Conservation (phyloP, 2,888 invertebrate genomes). For the Lasioglossum villosulum region DNA sequence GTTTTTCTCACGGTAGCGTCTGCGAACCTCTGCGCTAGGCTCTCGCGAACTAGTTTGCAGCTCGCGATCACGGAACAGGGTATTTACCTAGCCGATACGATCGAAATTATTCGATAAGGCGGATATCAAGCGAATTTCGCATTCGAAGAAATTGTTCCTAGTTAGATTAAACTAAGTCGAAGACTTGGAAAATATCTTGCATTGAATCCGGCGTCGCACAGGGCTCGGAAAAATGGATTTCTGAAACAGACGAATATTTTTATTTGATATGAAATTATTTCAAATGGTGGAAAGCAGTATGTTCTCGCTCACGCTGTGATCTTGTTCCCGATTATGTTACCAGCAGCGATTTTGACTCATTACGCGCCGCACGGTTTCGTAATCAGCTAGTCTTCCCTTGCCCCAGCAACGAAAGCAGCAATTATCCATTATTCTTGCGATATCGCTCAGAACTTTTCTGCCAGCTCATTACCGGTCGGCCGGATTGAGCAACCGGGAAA, state of each 20-base stretch:
- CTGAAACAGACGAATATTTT: too few relatives aligned
- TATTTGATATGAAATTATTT: too few relatives aligned
- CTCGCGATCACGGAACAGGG: not conserved
- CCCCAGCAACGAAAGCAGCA: slow-evolving; percentile 23
- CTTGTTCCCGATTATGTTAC: not conserved
- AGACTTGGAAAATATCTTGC: too few relatives aligned
- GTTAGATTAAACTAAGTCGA: too few relatives aligned
- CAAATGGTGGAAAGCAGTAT: too few relatives aligned
- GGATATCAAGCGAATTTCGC: too few relatives aligned
- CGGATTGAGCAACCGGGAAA: slow-evolving; percentile 27
- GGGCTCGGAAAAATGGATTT: too few relatives aligned
- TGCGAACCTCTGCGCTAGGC: not conserved
- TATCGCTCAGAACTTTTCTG: slow-evolving; percentile 29
- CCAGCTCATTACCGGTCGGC: slow-evolving; percentile 17
- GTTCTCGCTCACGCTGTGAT: not conserved
- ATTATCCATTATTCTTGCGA: slow-evolving; percentile 37
- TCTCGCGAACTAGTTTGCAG: slow-evolving; percentile 3
- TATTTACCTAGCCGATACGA: not conserved
- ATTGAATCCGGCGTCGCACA: too few relatives aligned
- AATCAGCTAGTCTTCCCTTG: slow-evolving; percentile 3
- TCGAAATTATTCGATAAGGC: too few relatives aligned
- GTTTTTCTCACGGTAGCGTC: slow-evolving; percentile 48
- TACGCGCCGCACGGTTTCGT: not conserved
- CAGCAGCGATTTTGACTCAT: not conserved
- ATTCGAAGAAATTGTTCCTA: too few relatives aligned